phyloP scores from a whole-genome alignment of 2,888 invertebrate genomes.

The Choristoneura rosaceana region DNA sequence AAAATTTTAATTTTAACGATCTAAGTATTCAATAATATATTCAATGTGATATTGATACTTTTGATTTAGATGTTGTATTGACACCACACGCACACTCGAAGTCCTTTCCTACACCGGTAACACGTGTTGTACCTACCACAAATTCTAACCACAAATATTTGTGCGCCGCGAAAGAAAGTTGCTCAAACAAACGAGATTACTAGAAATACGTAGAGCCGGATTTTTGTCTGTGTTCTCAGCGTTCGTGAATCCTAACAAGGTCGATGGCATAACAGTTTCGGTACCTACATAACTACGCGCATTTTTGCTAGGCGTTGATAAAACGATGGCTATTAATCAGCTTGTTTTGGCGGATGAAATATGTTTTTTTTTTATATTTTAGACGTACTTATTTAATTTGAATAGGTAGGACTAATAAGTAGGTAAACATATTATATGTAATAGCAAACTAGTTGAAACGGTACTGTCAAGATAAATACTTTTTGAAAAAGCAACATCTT shows the following conservation, averaged over 20 bases:
- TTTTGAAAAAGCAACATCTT: no score
- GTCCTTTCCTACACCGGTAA: constrained; percentile 3
- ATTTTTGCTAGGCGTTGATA: constrained; percentile 34
- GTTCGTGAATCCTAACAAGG: constrained; percentile 60
- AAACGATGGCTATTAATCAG: constrained; percentile 24
- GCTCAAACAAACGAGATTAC: constrained; percentile 60
- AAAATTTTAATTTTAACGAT: no score
- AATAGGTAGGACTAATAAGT: not conserved
- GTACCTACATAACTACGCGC: constrained; percentile 37
- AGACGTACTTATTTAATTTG: not conserved
- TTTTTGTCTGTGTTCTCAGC: constrained; percentile 64
- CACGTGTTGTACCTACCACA: constrained; percentile 3
- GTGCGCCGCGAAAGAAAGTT: constrained; percentile 70
- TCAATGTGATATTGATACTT: no score
- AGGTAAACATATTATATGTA: not conserved
- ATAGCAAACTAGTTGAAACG: not conserved
- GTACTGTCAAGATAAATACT: no score
- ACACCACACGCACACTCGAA: no score
- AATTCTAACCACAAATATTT: constrained; percentile 45
- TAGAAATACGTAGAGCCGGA: constrained; percentile 69
- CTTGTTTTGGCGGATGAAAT: constrained; percentile 10
- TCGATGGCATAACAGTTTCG: constrained; percentile 61
- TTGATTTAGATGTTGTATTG: no score
- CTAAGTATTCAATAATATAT: no score
- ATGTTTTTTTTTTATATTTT: constrained; percentile 11